phyloP scores from a whole-genome alignment of 2,113 vertebrate genomes.

The Stegostoma tigrinum region DNA sequence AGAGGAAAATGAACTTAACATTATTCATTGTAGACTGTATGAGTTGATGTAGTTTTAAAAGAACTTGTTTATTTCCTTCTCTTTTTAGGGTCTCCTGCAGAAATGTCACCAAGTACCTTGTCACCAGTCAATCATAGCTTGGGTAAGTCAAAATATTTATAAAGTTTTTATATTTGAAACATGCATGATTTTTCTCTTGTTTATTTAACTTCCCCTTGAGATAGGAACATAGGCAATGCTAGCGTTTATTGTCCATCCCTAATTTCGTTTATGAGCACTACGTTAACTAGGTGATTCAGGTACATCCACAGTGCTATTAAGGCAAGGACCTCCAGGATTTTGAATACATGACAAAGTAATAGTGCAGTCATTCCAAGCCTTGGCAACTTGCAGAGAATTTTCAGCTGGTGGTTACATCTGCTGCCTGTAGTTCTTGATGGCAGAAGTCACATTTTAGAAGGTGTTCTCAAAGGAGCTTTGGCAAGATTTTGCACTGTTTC shows the following conservation, averaged over 20 bases:
- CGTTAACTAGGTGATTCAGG: background rate
- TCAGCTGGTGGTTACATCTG: background rate
- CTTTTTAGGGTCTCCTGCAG: constrained; percentile 82
- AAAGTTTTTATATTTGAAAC: background rate
- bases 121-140: constrained; percentile 89
- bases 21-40: no score
- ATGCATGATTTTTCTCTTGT: background rate
- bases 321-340: background rate
- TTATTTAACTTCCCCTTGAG: background rate
- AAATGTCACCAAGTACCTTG: constrained; percentile 85
- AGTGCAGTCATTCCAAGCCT: background rate
- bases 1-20: background rate
- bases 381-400: no score
- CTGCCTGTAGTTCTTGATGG: no score
- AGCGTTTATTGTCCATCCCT: background rate
- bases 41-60: background rate
- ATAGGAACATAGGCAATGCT: background rate
- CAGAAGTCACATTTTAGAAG: no score
- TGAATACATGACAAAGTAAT: background rate
- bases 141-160: constrained; percentile 59
- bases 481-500: no score
- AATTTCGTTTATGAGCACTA: background rate
- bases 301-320: background rate
- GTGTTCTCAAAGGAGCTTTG: no score
- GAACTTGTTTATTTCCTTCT: constrained; percentile 29